These are phyloP conservation scores for Parus major DNA, from an alignment of 2,113 vertebrate genomes.

Conservation along the genomic window DNA sequence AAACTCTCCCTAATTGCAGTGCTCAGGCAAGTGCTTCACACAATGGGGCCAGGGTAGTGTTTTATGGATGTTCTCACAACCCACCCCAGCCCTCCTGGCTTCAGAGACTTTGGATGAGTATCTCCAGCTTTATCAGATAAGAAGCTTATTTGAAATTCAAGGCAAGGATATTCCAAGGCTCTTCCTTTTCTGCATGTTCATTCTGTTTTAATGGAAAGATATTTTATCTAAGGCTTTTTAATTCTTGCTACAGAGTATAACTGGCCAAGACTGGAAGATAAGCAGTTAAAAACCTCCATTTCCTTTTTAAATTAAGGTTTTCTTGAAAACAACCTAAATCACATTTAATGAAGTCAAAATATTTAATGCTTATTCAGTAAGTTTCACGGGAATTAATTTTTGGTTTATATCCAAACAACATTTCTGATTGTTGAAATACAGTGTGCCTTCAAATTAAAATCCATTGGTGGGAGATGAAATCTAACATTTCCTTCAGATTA, in stretches of 20 bases:
- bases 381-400: background rate
- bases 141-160: background rate
- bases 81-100: background rate
- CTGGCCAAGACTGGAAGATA: background rate
- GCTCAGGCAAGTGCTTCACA: background rate
- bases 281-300: background rate
- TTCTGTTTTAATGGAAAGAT: background rate
- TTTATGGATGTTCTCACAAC: background rate
- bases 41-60: background rate
- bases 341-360: background rate
- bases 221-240: background rate
- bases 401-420: background rate
- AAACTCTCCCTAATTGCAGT: background rate
- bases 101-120: background rate
- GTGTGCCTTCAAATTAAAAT: background rate
- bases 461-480: background rate
- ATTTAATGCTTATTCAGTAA: conserved; percentile 6
- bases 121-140: background rate
- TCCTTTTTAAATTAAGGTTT: background rate
- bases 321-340: background rate
- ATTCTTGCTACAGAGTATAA: background rate
- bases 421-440: background rate
- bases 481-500: background rate
- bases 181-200: background rate
- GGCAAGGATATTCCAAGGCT: background rate